These are phyloP conservation scores for Thryonomys swinderianus DNA, from an alignment of 2,113 vertebrate species.

Conservation along the genomic window DNA sequence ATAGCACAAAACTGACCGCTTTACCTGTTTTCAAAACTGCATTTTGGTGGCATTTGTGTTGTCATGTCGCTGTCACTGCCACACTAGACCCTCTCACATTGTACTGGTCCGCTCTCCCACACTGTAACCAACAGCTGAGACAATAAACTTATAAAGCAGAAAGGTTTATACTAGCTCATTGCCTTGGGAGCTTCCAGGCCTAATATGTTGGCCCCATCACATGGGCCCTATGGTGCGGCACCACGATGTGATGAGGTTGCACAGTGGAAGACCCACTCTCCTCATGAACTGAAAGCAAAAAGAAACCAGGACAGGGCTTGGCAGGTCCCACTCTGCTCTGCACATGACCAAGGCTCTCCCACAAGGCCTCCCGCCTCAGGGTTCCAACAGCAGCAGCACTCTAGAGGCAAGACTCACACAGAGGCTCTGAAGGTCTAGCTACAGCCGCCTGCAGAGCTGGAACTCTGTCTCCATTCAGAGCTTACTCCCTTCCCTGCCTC, in stretches of 20 bases:
- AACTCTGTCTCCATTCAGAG: neutral
- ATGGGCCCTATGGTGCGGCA: neutral
- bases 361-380: neutral
- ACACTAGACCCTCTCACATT: too few relatives aligned
- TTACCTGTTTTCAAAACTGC: neutral
- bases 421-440: neutral
- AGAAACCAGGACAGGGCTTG: neutral
- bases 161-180: neutral
- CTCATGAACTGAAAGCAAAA: neutral
- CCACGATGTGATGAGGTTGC: fast-evolving
- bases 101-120: neutral
- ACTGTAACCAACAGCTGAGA: neutral
- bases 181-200: too few relatives aligned
- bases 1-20: neutral
- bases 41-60: fast-evolving
- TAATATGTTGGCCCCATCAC: fast-evolving
- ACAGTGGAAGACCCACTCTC: too few relatives aligned
- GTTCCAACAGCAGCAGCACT: neutral
- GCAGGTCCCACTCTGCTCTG: neutral
- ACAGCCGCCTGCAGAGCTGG: too few relatives aligned
- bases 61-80: fast-evolving
- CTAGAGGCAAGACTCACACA: neutral
- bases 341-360: neutral
- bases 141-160: neutral
- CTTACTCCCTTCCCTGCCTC: neutral